Conservation (phyloP, 2,113 vertebrate genomes). For the Brachyhypopomus gauderio region DNA sequence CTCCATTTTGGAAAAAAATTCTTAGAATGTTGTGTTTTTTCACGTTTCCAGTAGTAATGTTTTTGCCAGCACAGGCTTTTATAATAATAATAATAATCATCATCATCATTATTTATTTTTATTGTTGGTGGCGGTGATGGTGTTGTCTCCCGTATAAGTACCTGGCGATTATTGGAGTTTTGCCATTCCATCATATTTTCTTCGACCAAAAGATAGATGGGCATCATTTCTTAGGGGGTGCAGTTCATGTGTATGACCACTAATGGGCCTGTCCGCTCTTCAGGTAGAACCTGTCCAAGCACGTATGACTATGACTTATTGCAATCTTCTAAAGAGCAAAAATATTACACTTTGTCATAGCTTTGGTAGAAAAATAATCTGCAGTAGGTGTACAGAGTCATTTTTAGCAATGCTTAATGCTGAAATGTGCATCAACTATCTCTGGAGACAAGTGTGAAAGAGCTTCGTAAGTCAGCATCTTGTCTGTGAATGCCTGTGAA, state of each 20-base stretch:
- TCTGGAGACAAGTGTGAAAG: neutral
- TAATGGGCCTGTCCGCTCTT: neutral
- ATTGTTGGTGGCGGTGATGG: too few relatives aligned
- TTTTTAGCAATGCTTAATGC: neutral
- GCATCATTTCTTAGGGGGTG: neutral
- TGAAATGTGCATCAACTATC: neutral
- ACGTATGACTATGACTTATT: neutral
- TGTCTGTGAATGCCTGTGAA: neutral
- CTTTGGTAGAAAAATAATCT: neutral
- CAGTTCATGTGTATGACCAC: constrained; percentile 4
- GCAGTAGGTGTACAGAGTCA: neutral
- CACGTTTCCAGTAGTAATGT: too few relatives aligned
- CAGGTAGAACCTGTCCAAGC: neutral
- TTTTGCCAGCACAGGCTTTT: too few relatives aligned
- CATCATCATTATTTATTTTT: too few relatives aligned
- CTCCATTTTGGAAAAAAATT: too few relatives aligned
- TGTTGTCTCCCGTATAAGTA: too few relatives aligned
- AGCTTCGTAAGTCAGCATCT: neutral
- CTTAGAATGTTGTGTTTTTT: too few relatives aligned
- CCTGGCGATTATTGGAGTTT: too few relatives aligned
- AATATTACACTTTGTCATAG: neutral
- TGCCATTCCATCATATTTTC: too few relatives aligned
- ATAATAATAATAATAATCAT: too few relatives aligned
- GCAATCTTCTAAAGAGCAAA: neutral
- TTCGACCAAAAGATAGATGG: too few relatives aligned